These are phyloP conservation scores for Bufo gargarizans DNA, from an alignment of 2,113 vertebrate species.

Conservation along the genomic window DNA sequence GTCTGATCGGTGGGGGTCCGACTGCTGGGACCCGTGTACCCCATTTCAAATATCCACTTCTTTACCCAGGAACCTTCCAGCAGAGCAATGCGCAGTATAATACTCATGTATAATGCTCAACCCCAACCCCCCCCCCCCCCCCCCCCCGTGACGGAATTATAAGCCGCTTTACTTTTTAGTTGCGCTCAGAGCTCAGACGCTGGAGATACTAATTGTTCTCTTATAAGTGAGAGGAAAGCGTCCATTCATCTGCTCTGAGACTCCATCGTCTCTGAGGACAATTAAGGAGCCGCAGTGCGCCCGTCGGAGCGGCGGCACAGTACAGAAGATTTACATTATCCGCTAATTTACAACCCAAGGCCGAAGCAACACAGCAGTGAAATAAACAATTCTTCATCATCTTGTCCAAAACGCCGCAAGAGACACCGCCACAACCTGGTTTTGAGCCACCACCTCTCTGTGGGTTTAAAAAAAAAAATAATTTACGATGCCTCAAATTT, in stretches of 20 bases:
- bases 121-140: too few species aligned
- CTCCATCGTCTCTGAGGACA: not conserved
- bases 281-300: slow-evolving; percentile 19
- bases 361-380: not conserved
- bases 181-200: not conserved
- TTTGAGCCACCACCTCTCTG: too few species aligned
- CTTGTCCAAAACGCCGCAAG: not conserved
- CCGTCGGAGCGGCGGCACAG: not conserved
- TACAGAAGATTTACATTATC: slow-evolving; percentile 6
- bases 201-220: slow-evolving; percentile 18
- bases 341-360: not conserved
- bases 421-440: too few species aligned
- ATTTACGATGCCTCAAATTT: too few species aligned
- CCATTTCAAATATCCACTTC: too few species aligned
- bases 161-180: not conserved
- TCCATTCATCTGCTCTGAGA: slow-evolving; percentile 10
- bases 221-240: slow-evolving; percentile 17
- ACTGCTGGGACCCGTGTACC: too few species aligned
- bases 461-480: too few species aligned
- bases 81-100: not conserved
- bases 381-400: not conserved
- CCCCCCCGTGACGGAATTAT: not conserved
- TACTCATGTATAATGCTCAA: not conserved
- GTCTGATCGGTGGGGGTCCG: too few species aligned
- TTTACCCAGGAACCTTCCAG: not conserved